phyloP scores from a whole-genome alignment of 2,888 invertebrate genomes.

The Mallateleia sp. region DNA sequence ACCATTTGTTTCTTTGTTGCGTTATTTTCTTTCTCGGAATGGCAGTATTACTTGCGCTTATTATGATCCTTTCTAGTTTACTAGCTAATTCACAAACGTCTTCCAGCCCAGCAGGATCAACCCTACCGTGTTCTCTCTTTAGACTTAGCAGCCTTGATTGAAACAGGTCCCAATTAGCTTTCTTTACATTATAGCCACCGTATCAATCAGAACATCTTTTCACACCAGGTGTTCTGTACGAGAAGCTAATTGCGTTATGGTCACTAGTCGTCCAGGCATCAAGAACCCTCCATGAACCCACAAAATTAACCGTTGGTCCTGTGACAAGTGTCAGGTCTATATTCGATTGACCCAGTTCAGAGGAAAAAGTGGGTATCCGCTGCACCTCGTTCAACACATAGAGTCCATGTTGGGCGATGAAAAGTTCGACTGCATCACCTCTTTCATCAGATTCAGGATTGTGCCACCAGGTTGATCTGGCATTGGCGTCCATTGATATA shows the following conservation, averaged over 20 bases:
- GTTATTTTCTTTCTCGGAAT: background rate
- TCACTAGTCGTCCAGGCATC: constrained; percentile 41
- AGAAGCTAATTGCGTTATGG: constrained; percentile 50
- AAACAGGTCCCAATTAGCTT: constrained; percentile 53
- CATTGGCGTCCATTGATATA: constrained; percentile 43
- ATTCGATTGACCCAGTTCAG: constrained; percentile 8
- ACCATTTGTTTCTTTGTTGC: constrained; percentile 21
- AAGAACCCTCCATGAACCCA: constrained; percentile 8
- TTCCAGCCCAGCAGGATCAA: background rate
- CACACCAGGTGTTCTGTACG: background rate
- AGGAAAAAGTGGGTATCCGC: background rate
- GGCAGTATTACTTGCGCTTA: background rate
- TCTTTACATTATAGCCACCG: constrained; percentile 10
- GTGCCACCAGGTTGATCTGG: constrained; percentile 26
- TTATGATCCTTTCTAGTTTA: background rate
- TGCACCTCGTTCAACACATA: background rate
- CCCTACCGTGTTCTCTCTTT: background rate
- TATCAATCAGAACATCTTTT: too few species aligned
- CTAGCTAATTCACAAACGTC: background rate
- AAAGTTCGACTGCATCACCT: background rate
- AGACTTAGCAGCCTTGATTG: background rate
- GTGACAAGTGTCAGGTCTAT: constrained; percentile 46
- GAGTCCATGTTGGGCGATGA: constrained; percentile 20
- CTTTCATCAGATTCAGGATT: background rate
- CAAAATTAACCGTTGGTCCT: background rate